Evolutionary conservation across 2,888 invertebrate species (phyloP).

Genomic region (Lordiphosa andalusiaca): DNA sequence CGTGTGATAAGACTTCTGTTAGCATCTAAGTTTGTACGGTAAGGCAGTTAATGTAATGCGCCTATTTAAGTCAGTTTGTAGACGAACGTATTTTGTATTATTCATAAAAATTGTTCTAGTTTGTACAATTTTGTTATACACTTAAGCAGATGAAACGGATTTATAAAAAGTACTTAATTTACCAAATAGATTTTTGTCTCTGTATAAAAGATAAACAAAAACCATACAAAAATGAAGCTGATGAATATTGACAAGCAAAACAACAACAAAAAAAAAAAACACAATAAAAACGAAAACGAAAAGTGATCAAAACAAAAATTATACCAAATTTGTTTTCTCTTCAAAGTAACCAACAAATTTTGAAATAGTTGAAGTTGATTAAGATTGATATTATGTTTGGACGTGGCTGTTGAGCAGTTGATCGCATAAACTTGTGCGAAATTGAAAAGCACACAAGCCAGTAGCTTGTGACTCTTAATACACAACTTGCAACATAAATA

Average conservation of each 20-base stretch:
- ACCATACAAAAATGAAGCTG: slow-evolving; percentile 50
- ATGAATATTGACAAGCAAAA: slow-evolving; percentile 51
- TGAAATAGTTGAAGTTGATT: too few species aligned
- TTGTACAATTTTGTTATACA: slow-evolving; percentile 40
- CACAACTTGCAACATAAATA: too few species aligned
- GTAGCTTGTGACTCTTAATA: too few species aligned
- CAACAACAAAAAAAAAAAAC: slow-evolving; percentile 30
- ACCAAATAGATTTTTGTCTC: slow-evolving; percentile 67
- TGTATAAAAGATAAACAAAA: slow-evolving; percentile 45
- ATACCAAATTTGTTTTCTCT: neutral
- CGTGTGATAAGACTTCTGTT: slow-evolving; percentile 73
- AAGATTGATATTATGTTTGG: too few species aligned
- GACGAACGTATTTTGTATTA: slow-evolving; percentile 73
- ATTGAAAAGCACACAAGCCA: too few species aligned
- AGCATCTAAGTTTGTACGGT: slow-evolving; percentile 53
- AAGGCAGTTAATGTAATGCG: slow-evolving; percentile 30
- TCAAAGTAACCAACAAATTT: neutral
- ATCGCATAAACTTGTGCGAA: too few species aligned
- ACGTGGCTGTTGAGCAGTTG: too few species aligned
- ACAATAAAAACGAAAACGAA: slow-evolving; percentile 29
- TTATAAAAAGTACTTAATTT: slow-evolving; percentile 74
- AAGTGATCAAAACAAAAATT: slow-evolving; percentile 58
- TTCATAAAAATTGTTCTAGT: slow-evolving; percentile 63
- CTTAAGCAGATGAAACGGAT: slow-evolving; percentile 57
- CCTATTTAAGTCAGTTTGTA: slow-evolving; percentile 73